Conservation (phyloP, 2,113 vertebrate species). For the Dromiciops gliroides region DNA sequence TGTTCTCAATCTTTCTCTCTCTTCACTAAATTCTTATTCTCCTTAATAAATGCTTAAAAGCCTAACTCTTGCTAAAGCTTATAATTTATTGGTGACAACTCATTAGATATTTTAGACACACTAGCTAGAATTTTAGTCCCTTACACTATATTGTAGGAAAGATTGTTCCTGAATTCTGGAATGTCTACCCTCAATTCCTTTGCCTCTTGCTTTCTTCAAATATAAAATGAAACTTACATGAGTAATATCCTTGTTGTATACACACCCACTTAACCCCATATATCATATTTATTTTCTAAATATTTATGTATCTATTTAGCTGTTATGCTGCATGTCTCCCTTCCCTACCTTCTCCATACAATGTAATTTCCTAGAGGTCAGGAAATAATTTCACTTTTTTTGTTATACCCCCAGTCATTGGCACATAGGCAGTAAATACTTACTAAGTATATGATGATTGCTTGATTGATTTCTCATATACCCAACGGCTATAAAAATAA, state of each 20-base stretch:
- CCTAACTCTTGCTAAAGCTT: no score
- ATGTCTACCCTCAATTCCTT: not conserved
- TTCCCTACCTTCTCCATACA: not conserved
- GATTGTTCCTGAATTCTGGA: not conserved
- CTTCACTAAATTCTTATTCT: no score
- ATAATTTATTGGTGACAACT: no score
- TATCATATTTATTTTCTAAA: not conserved
- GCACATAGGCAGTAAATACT: not conserved
- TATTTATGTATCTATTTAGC: not conserved
- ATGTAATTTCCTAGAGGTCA: not conserved
- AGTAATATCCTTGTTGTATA: not conserved
- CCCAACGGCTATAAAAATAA: not conserved
- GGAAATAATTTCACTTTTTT: not conserved
- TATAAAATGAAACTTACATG: not conserved
- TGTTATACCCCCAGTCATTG: not conserved
- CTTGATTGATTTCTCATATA: not conserved
- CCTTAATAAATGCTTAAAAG: no score
- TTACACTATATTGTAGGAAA: not conserved
- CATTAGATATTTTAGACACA: no score
- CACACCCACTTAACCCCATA: not conserved
- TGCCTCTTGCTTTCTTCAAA: not conserved
- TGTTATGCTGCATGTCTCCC: not conserved
- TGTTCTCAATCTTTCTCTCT: no score
- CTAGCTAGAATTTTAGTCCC: no score
- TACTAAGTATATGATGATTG: not conserved